Percentiles rank a stretch among this genome's conserved stretches.
These are phyloP conservation scores for Microctenopoma stevenorrisi DNA, from an alignment of 2,797 vertebrate species.

Conservation along the genomic window DNA sequence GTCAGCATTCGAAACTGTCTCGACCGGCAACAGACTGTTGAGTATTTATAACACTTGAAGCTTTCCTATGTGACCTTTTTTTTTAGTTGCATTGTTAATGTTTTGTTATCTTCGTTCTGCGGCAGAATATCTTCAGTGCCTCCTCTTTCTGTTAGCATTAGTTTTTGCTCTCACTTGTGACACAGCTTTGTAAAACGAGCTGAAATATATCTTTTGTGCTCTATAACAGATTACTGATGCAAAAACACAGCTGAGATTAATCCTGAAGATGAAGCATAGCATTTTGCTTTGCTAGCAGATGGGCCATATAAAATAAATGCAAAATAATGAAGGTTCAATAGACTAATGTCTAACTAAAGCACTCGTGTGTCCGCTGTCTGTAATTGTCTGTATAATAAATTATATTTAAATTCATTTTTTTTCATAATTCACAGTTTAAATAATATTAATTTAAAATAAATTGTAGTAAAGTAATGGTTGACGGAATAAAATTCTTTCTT, in stretches of 20 bases:
- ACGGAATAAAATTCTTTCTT: no score
- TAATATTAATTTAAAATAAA: no score
- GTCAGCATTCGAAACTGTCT: constrained; percentile 20
- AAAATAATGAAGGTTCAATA: not conserved
- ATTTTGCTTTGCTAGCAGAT: not conserved
- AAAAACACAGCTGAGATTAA: constrained; percentile 6
- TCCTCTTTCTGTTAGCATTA: not conserved
- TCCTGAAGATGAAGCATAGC: not conserved
- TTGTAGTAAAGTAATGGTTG: no score
- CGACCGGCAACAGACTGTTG: constrained; percentile 26
- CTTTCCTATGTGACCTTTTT: constrained; percentile 50
- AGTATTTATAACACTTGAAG: constrained; percentile 26
- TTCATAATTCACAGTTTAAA: no score
- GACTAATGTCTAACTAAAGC: not conserved
- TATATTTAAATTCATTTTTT: no score
- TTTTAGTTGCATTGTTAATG: constrained; percentile 45
- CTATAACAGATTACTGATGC: not conserved
- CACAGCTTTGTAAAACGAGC: constrained; percentile 10
- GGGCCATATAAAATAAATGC: not conserved
- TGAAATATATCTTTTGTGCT: constrained; percentile 10
- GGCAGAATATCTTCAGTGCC: constrained; percentile 4
- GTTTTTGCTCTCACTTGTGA: not conserved
- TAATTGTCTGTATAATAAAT: not conserved
- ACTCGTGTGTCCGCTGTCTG: not conserved
- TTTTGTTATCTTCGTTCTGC: constrained; percentile 22